Conservation (phyloP, 2,797 vertebrate genomes). For the Hippoglossus hippoglossus region DNA sequence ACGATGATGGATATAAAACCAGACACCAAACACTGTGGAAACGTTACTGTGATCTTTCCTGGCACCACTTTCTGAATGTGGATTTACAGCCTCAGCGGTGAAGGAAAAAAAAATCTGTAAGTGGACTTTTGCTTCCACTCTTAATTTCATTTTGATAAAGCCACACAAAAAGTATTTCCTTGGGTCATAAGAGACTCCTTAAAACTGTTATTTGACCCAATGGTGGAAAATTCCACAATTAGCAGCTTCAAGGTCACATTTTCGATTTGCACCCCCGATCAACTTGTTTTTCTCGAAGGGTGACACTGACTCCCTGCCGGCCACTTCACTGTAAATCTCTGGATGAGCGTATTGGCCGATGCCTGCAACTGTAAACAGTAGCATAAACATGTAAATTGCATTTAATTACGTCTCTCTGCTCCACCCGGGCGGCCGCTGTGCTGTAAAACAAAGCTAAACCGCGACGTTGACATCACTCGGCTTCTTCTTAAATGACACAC, state of each 20-base stretch:
- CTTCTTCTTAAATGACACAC: slow-evolving; percentile 67
- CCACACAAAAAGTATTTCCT: too few relatives aligned
- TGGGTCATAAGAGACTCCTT: too few relatives aligned
- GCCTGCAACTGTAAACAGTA: slow-evolving; percentile 49
- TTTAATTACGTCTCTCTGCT: slow-evolving; percentile 39
- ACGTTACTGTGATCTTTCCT: too few relatives aligned
- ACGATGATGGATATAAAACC: too few relatives aligned
- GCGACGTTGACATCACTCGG: slow-evolving; percentile 52
- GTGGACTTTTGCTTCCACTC: too few relatives aligned
- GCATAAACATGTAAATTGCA: slow-evolving; percentile 60
- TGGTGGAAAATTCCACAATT: background rate
- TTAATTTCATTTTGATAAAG: too few relatives aligned
- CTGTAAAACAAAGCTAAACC: slow-evolving; percentile 45
- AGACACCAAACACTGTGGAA: too few relatives aligned
- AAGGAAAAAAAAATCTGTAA: too few relatives aligned
- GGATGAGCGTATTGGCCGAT: slow-evolving; percentile 45
- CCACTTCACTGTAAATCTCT: slow-evolving; percentile 19
- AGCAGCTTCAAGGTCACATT: slow-evolving; percentile 11
- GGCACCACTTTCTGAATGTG: too few relatives aligned
- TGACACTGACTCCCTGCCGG: slow-evolving; percentile 8
- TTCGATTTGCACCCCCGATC: slow-evolving; percentile 15
- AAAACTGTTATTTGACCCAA: background rate
- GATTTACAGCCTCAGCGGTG: too few relatives aligned
- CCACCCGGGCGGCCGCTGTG: slow-evolving; percentile 42
- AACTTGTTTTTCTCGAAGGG: slow-evolving; percentile 10